These are phyloP conservation scores for Paramormyrops hopkinsi DNA, from an alignment of 2,797 vertebrate species.

Conservation along the genomic window DNA sequence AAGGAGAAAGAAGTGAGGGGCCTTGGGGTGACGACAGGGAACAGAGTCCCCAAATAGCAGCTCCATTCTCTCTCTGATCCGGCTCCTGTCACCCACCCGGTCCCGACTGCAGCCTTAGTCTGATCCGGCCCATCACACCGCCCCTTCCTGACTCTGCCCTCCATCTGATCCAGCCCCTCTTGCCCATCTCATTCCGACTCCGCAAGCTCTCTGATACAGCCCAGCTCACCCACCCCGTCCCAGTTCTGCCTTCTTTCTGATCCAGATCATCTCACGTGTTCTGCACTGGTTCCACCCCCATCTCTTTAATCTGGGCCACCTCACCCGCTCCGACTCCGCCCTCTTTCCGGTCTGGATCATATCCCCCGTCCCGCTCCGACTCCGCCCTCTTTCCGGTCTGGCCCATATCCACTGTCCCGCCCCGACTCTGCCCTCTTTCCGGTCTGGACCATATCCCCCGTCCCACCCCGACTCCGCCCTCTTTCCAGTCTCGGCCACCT, in stretches of 20 bases:
- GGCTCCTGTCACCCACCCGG: too few species aligned
- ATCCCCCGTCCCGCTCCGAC: too few species aligned
- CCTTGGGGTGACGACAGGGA: background rate
- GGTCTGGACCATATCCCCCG: background rate
- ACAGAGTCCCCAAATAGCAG: background rate
- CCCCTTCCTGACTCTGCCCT: background rate
- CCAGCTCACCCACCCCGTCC: background rate
- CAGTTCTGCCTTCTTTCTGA: background rate
- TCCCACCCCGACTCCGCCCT: background rate
- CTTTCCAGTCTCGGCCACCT: background rate
- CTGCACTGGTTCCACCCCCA: background rate
- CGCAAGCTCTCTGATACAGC: background rate
- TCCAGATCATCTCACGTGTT: background rate
- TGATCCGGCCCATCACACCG: background rate
- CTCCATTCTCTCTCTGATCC: background rate
- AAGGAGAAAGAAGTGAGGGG: background rate
- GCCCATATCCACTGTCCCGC: background rate
- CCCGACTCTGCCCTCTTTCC: background rate
- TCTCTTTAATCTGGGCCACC: background rate
- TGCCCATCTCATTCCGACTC: background rate
- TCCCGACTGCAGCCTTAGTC: background rate
- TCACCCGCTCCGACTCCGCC: background rate
- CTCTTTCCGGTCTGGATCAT: background rate
- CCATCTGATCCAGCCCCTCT: background rate
- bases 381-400: too few species aligned